Base-by-base conservation (phyloP, 1,140 invertebrate genomes). In the Drosophila elegans region DNA sequence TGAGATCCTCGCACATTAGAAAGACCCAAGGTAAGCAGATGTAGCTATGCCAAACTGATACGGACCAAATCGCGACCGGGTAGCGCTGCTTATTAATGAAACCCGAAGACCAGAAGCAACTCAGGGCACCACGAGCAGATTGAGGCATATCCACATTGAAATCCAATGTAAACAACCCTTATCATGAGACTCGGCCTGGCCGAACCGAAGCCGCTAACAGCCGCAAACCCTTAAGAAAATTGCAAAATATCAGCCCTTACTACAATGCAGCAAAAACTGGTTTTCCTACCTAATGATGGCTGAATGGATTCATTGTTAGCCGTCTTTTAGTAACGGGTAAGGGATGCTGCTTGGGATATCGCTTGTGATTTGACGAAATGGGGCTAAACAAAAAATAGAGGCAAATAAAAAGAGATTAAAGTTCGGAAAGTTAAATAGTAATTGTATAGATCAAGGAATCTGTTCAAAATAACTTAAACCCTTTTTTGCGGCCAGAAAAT, bases 1-100 rank as follows among this genome's bases (percentile, higher is more conserved):
- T n/a, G 27, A 27, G 44, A 48, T 45, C 4, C 44, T n/a, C n/a
- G 29, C 45, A 34, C 9, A 13, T 25, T 60, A 27, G 29, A 29
- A 34, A 10, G 27, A 12, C 27, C 11, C 11, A 48, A 6, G 54
- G 10, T 45, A 13, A 46, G 51, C 71, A 79, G 78, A 80, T 81
- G 78, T 76, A 66, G 66, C 66, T 61, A 80, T 80, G 78, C 75
- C 63, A 60, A 74, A 67, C 54, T 46, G 53, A 72, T 76, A 67
- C 63, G 75, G 71, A 78, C 78, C 73, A 72, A 29, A 27, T 29
- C 25, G 11, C 2, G 69, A 52, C 66, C 61, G 78, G 16, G n/a
- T 52, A 52, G 53, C 32, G 45, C 45, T 56, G 44, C 49, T 62
- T 54, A 82, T 74, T 55, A 82, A 81, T 81, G 55, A 74, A 74